phyloP scores from a whole-genome alignment of 2,888 invertebrate genomes.

The Melinaea menophilus region DNA sequence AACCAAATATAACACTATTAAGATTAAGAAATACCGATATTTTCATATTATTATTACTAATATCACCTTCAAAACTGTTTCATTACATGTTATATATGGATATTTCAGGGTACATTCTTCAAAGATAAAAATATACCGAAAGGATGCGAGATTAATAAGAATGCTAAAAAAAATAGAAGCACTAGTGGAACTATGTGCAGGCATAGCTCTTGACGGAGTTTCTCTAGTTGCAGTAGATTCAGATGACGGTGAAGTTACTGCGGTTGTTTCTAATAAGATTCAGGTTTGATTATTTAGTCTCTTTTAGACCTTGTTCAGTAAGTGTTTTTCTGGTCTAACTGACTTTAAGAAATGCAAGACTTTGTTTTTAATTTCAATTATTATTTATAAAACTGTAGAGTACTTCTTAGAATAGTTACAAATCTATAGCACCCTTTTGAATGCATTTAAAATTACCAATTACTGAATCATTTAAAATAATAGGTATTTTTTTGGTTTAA shows the following conservation, averaged over 20 bases:
- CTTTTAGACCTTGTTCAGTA: too few relatives aligned
- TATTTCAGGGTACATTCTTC: conserved; percentile 78
- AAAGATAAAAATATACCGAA: conserved; percentile 78
- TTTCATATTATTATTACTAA: neutral
- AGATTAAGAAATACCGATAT: neutral
- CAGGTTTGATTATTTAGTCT: conserved; percentile 62
- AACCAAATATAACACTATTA: neutral
- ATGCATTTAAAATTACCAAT: too few relatives aligned
- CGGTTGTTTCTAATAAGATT: conserved; percentile 83
- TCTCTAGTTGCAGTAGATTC: conserved; percentile 80
- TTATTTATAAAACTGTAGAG: too few relatives aligned
- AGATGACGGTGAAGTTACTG: conserved; percentile 74
- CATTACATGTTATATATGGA: conserved; percentile 35
- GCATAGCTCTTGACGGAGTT: conserved; percentile 80
- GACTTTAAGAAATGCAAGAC: too few relatives aligned
- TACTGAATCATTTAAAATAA: too few relatives aligned
- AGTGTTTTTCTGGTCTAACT: too few relatives aligned
- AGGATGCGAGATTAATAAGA: conserved; percentile 76
- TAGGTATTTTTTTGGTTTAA: too few relatives aligned
- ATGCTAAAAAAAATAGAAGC: conserved; percentile 78
- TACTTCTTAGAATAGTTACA: too few relatives aligned
- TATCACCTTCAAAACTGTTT: neutral
- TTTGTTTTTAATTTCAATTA: too few relatives aligned
- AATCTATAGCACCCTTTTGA: too few relatives aligned
- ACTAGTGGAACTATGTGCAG: conserved; percentile 77